These are phyloP conservation scores for Pentalonia nigronervosa DNA, from an alignment of 1,140 invertebrate species.

Conservation along the genomic window DNA sequence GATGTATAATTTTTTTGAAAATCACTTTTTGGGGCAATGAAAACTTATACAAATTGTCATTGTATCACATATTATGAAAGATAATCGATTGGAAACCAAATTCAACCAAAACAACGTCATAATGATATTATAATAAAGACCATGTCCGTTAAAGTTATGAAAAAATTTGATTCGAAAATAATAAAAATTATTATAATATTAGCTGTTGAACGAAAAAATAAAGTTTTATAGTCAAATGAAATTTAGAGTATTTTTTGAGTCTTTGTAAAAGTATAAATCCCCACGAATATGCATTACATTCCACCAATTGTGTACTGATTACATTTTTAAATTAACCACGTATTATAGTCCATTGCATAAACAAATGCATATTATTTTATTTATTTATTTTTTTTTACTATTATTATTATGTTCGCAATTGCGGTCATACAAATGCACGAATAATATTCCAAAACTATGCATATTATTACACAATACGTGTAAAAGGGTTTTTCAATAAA, in stretches of 20 bases:
- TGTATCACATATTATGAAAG: not conserved
- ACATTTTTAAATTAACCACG: not conserved
- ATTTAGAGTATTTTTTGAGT: not conserved
- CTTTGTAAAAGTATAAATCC: not conserved
- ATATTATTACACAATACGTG: too few relatives aligned
- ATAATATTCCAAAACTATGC: not conserved
- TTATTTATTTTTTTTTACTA: not conserved
- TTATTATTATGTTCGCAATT: not conserved
- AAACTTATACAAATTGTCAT: not conserved
- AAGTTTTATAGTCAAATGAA: not conserved
- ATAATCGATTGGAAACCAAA: not conserved
- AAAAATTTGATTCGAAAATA: not conserved
- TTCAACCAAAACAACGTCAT: not conserved
- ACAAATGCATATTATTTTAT: not conserved
- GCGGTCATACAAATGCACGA: not conserved
- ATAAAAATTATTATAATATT: not conserved
- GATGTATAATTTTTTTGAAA: not conserved
- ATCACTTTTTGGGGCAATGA: not conserved
- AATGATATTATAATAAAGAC: not conserved
- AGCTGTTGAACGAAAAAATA: not conserved
- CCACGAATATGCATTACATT: not conserved
- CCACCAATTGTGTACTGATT: not conserved
- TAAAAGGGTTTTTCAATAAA: not conserved
- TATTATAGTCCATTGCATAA: not conserved
- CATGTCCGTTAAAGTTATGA: not conserved